Base-by-base conservation (phyloP, 2,113 vertebrate genomes). In the Otis tarda region DNA sequence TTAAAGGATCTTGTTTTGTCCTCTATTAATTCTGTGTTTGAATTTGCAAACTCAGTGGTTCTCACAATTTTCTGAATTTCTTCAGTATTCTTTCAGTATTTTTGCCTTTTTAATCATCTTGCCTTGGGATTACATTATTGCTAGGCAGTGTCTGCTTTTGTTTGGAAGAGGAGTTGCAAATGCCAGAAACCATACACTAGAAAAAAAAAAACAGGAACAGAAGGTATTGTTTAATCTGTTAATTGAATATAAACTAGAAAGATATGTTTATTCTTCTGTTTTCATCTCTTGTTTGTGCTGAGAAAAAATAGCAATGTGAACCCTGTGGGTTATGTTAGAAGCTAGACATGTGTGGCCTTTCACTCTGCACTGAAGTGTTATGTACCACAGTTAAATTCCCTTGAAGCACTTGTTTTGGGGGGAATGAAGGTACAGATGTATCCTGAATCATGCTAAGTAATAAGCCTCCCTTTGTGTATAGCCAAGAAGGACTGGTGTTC, bases 191-290 rank as follows among this genome's bases (percentile, higher is more conserved):
- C 35, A 57, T 56, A 35, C 23, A 56, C 41, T 90, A 57, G 35
- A 60, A 64, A 61, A 55, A 85, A 78, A 60, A 64, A 61, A 55
- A 85, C 4, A 76, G 35, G 23, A 90, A 50, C 75, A 86, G 63
- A 83, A 88, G 41, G 75, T 83, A 22, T 87, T 93, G 61, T 65
- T 91, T 83, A 83, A 79, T 83, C 59, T 86, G 41, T 86, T 96
- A 86, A 85, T 80, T 90, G 50, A 59, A 41, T 79, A 53, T 23
- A 55, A 24, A 61, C 20, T 61, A 90, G 71, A 79, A 88, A 93
- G 63, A 24, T 83, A 53, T 5, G 35, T 82, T 73, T 88, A 25
- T 73, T 90, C 60, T 93, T 90, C n/a, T 23, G 37, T 83, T 89
- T 90, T 89, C 67, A 59, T 89, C 37, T 93, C 50, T 57, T 91